Base-by-base conservation (phyloP, 2,888 invertebrate genomes). In the Congeria kusceri region DNA sequence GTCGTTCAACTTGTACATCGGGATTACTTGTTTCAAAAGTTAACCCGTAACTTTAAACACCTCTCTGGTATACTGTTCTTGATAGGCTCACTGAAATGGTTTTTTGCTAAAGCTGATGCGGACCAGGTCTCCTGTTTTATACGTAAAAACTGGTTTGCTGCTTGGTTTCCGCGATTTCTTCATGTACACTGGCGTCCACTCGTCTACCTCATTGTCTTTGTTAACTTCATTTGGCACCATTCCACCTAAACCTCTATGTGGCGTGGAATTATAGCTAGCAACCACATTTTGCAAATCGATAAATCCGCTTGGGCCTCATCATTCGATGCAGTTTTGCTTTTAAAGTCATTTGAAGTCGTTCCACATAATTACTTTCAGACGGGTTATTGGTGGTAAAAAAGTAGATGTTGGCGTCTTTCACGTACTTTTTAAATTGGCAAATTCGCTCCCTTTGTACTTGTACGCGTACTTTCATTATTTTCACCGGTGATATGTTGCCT, bases 321-420 rank as follows among this genome's bases (percentile, higher is more conserved):
- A 76, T 65, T 61, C 70, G 61, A 44, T 79, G 75, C 53, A 83
- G n/a, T 67, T 23, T 65, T 20, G 53, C 66, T 66, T 77, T 77
- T 29, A 70, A 15, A 7, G 77, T 73, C 18, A 65, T 49, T 47
- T 77, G 73, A 53, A 70, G 69, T 65, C 75, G 29, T 49, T 82
- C 82, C 9, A 78, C 78, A 58, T 28, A 82, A 58, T 82, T 78
- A 66, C 61, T 62, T 69, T 82, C 72, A 15, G 82, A 65, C 11
- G 67, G 69, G 25, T 78, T 80, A 56, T 71, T 66, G 15, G 71
- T 77, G 44, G 77, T 77, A 49, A 74, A 80, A 71, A 80, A 73
- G 32, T 83, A 80, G 25, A 83, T 72, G 27, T 62, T 56, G 20
- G 23, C 61, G 25, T 74, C 65, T 46, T 66, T 67, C 68, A 83